A percentile compares a stretch with the other conserved stretches of the same genome.
Conservation (phyloP, 2,113 vertebrate genomes). For the Gymnarchus niloticus region DNA sequence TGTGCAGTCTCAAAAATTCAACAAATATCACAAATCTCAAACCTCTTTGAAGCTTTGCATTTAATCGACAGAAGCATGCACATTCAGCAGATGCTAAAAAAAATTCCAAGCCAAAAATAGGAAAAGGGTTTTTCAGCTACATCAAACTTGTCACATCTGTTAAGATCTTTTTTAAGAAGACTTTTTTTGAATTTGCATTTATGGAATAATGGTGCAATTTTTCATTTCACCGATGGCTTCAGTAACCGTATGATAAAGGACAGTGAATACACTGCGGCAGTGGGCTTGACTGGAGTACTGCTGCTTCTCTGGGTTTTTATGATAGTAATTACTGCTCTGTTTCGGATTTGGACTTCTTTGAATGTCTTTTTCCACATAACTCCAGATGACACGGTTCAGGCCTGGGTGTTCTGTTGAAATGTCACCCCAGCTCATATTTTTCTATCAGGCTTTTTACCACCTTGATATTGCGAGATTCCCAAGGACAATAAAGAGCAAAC, state of each 20-base stretch:
- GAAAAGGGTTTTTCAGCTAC: not conserved
- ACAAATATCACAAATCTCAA: conserved; percentile 3
- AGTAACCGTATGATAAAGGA: conserved; percentile 14
- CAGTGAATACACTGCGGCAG: not conserved
- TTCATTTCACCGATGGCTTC: not conserved
- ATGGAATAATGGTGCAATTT: not conserved
- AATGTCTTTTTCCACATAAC: conserved; percentile 22
- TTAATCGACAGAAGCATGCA: not conserved
- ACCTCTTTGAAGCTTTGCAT: conserved; percentile 7
- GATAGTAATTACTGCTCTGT: conserved; percentile 29
- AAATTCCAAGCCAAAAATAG: not conserved
- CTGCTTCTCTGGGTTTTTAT: not conserved
- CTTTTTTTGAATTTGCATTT: conserved; percentile 14
- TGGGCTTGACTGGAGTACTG: not conserved
- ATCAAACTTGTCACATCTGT: conserved; percentile 20
- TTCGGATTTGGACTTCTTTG: conserved; percentile 29
- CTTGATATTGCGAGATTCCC: conserved; percentile 10
- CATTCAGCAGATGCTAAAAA: not conserved
- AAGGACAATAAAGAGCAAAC: conserved; percentile 18
- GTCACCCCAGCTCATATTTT: conserved; percentile 1
- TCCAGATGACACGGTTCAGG: conserved; percentile 26
- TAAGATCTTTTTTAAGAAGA: not conserved
- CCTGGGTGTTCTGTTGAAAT: conserved; percentile 10
- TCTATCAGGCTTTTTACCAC: conserved; percentile 20
- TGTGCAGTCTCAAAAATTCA: conserved; percentile 22